Base-by-base conservation (phyloP, 2,797 vertebrate species). In the Xiphophorus birchmanni region DNA sequence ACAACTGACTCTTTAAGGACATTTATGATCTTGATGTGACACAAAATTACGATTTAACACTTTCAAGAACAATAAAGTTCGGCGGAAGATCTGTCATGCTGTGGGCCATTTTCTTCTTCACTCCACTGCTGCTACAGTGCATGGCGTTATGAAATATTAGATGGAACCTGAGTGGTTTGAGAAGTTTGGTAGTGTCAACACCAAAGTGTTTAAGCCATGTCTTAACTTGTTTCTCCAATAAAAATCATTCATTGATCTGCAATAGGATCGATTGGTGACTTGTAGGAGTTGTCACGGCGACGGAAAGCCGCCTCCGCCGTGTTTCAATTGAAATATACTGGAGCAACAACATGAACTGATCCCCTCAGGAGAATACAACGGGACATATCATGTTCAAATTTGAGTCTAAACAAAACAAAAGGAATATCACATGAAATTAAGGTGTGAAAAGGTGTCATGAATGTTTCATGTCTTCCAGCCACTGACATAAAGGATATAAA, bases 401-500 rank as follows among this genome's bases (percentile, higher is more conserved):
- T 85, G 56, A 91, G 86, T 93, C 91, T 88, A 93, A 94, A 94
- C 91, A 93, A 95, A 93, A 93, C 94, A 94, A 95, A 93, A 91
- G 87, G 93, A 94, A 91, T 89, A 94, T 92, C 89, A 94, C 82
- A 93, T 93, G 89, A 90, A 93, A 93, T 92, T 91, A 94, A 91
- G 94, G 91, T 89, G 90, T 86, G 90, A 91, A 91, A 94, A 93
- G 91, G 90, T 93, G 89, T 65, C 91, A 88, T 90, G 86, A 91
- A 93, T 91, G 90, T 94, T 95, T 94, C 79, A 94, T 91, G 85
- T 77, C 91, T 92, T 91, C 88, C 86, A 92, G 93, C 92, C 94
- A 91, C 88, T 92, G 92, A 95, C 94, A 94, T 94, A 94, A 95
- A 95, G 91, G 85, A 85, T 88, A 94, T 95, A 93, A 96, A 96